Conservation (phyloP, 2,113 vertebrate species). For the Chroicocephalus ridibundus region DNA sequence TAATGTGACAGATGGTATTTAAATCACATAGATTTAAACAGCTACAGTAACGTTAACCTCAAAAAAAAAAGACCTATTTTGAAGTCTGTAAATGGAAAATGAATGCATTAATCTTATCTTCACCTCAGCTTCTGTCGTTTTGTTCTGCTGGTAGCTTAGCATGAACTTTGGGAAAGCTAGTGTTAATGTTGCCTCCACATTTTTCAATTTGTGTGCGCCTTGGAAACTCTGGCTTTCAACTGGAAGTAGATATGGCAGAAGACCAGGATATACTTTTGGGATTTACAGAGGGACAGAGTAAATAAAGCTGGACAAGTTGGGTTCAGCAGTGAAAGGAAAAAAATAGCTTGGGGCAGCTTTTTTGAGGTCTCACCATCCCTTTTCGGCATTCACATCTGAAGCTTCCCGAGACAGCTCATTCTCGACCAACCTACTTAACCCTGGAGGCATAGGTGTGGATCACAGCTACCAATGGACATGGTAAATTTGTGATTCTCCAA, state of each 20-base stretch:
- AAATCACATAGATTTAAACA: background rate
- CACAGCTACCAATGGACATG: background rate
- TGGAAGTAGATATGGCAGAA: background rate
- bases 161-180: background rate
- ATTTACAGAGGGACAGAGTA: background rate
- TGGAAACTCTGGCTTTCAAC: background rate
- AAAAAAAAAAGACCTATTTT: background rate
- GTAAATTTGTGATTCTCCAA: background rate
- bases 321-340: background rate
- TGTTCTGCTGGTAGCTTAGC: background rate
- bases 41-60: background rate
- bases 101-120: background rate
- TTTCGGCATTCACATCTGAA: background rate
- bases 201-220: background rate
- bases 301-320: background rate
- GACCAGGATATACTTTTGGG: background rate
- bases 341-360: background rate
- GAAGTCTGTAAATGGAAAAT: background rate
- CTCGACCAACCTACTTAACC: background rate
- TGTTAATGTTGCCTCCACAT: background rate
- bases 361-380: background rate
- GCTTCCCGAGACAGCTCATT: background rate
- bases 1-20: background rate
- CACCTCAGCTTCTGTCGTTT: background rate
- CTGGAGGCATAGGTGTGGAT: background rate